Evolutionary conservation across 1,140 invertebrate species (phyloP).

Genomic region (Helicorthomorpha holstii): DNA sequence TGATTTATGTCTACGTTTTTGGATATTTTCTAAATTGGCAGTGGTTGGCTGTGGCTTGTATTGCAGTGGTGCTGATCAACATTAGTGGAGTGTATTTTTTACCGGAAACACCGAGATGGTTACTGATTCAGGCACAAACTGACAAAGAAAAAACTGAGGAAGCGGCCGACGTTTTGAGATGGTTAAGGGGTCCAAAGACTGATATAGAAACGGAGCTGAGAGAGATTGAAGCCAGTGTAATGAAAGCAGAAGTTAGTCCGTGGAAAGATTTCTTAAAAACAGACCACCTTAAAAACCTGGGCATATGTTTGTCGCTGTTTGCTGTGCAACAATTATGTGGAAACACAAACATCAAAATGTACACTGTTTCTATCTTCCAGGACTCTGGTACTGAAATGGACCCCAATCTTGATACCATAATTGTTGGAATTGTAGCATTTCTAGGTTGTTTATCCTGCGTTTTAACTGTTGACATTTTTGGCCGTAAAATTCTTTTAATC

Average conservation of each 20-base stretch:
- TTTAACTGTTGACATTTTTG: not conserved
- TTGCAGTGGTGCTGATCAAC: slow-evolving; percentile 2
- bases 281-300: not conserved
- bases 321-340: not conserved
- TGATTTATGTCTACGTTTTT: slow-evolving; percentile 5
- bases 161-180: slow-evolving; percentile 7
- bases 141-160: not conserved
- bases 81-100: slow-evolving; percentile 1
- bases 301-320: not conserved
- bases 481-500: not conserved
- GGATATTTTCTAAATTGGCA: slow-evolving; percentile 5
- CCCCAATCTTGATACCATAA: not conserved
- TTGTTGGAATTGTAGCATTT: not conserved
- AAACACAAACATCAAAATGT: not conserved
- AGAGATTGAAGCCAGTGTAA: not conserved
- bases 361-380: not conserved
- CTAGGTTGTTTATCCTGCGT: not conserved
- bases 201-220: not conserved
- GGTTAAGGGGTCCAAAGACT: not conserved
- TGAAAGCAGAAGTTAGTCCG: not conserved
- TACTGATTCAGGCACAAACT: slow-evolving; percentile 7
- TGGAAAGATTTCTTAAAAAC: not conserved
- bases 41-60: slow-evolving; percentile 5
- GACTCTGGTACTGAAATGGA: not conserved
- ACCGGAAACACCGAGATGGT: slow-evolving; percentile 11